Evolutionary conservation across 2,113 vertebrate species (phyloP).

Genomic region (Corythornis vintsioides): DNA sequence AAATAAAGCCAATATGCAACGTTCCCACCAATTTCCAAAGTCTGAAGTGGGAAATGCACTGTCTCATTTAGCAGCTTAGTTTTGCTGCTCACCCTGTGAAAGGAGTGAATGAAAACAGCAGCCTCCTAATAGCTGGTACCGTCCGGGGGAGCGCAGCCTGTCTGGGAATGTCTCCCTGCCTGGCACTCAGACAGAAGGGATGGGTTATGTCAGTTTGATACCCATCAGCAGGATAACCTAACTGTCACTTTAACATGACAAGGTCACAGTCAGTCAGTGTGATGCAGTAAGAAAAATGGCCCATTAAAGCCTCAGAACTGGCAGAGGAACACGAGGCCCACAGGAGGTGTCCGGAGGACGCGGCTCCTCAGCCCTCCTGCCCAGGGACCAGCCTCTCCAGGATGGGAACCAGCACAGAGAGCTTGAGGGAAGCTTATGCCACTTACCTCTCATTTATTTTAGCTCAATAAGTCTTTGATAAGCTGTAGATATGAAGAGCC

Average conservation of each 20-base stretch:
- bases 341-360: not conserved
- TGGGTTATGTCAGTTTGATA: conserved; percentile 38
- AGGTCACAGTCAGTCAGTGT: conserved; percentile 20
- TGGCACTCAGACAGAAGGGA: not conserved
- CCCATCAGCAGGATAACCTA: not conserved
- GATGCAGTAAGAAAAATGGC: conserved; percentile 58
- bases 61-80: not conserved
- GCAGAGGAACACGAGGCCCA: not conserved
- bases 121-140: not conserved
- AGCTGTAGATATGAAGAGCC: not conserved
- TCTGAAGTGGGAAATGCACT: not conserved
- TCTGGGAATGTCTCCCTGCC: conserved; percentile 33
- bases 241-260: conserved; percentile 56
- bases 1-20: not conserved
- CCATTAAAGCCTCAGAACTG: not conserved
- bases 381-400: not conserved
- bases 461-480: not conserved
- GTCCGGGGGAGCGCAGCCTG: not conserved
- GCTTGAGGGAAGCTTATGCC: not conserved
- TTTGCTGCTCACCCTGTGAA: not conserved
- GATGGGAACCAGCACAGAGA: not conserved
- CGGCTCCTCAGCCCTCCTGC: accelerated
- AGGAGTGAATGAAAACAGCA: not conserved
- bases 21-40: not conserved
- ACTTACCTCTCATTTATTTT: not conserved